Conservation (phyloP, 1,140 invertebrate species). For the Ceratina australensis region DNA sequence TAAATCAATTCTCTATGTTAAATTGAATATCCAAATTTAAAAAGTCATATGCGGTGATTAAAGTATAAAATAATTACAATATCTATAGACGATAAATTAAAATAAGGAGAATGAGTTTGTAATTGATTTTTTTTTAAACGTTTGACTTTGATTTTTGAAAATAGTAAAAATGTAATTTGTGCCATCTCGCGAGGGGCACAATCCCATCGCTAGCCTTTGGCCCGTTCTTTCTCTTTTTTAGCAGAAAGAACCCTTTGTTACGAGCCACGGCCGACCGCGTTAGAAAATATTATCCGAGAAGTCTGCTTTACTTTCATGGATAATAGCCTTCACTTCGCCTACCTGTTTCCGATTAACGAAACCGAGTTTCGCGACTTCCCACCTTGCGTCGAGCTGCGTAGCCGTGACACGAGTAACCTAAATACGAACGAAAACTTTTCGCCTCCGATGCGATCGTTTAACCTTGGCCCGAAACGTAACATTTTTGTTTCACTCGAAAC, state of each 20-base stretch:
- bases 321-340: neutral
- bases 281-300: neutral
- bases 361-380: neutral
- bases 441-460: neutral
- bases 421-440: neutral
- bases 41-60: too few species aligned
- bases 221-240: conserved; percentile 43
- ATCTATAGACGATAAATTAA: too few species aligned
- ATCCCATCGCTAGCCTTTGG: too few species aligned
- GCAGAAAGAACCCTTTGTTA: conserved; percentile 42
- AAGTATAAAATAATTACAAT: too few species aligned
- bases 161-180: too few species aligned
- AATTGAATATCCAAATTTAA: too few species aligned
- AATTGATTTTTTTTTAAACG: too few species aligned
- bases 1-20: too few species aligned
- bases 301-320: neutral
- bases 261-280: neutral
- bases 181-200: too few species aligned
- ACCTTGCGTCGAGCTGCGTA: too few species aligned
- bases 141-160: too few species aligned
- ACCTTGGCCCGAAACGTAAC: neutral
- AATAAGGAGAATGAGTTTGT: too few species aligned
- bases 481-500: neutral
- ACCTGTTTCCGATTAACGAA: neutral
- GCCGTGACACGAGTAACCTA: neutral